phyloP scores from a whole-genome alignment of 2,888 invertebrate species.

The Plagodis pulveraria region DNA sequence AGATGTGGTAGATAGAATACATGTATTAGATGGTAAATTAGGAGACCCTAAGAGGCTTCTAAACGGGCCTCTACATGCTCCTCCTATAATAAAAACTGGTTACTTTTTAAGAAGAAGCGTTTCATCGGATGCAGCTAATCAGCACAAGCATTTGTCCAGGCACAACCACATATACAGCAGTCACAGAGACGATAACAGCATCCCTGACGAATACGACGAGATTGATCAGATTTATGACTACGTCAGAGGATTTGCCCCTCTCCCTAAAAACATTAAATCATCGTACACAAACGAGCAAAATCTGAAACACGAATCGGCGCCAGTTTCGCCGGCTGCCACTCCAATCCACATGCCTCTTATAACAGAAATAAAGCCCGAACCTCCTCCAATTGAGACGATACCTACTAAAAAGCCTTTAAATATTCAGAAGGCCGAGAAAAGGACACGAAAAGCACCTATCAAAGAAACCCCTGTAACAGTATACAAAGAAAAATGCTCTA shows the following conservation, averaged over 20 bases:
- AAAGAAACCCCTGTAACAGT: constrained; percentile 84
- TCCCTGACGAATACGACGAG: constrained; percentile 95
- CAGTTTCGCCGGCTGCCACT: constrained; percentile 81
- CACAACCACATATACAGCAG: constrained; percentile 82
- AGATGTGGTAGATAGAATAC: constrained; percentile 92
- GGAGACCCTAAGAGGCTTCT: constrained; percentile 86
- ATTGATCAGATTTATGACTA: constrained; percentile 99
- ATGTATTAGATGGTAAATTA: constrained; percentile 92
- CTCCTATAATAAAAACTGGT: constrained; percentile 85
- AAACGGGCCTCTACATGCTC: constrained; percentile 71
- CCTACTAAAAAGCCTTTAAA: constrained; percentile 90
- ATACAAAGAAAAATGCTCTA: constrained; percentile 85
- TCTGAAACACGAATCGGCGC: constrained; percentile 82
- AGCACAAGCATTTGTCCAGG: constrained; percentile 80
- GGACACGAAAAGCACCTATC: constrained; percentile 87
- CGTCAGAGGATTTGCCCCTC: constrained; percentile 95
- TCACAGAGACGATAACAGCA: constrained; percentile 87
- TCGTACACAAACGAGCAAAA: constrained; percentile 83
- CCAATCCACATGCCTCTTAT: constrained; percentile 83
- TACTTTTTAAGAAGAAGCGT: constrained; percentile 91
- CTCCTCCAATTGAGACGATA: constrained; percentile 96
- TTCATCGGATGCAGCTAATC: constrained; percentile 90
- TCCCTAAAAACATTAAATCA: constrained; percentile 91
- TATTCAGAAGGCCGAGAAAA: constrained; percentile 88
- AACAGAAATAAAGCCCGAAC: constrained; percentile 91